These are phyloP conservation scores for Leptarthrus brevirostris DNA, from an alignment of 2,888 invertebrate species.

Conservation along the genomic window DNA sequence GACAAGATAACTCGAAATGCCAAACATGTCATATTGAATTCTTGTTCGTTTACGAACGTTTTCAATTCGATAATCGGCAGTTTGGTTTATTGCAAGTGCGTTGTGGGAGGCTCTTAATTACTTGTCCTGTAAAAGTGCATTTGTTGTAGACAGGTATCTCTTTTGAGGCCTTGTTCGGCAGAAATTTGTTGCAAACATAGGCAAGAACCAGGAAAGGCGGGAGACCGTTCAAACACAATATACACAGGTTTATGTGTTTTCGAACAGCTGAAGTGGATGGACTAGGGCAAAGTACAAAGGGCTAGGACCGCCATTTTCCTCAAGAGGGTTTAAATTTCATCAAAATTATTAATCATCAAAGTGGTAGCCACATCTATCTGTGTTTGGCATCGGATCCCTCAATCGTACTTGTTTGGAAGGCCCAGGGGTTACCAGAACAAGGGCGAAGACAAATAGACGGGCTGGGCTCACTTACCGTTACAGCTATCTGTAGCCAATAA, in stretches of 20 bases:
- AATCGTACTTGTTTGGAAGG: not conserved
- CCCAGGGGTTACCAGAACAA: conserved; percentile 8
- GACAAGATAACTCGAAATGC: no score
- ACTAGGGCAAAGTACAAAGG: conserved; percentile 21
- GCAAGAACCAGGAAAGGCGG: not conserved
- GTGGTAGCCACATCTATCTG: conserved; percentile 36
- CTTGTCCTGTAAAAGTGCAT: conserved; percentile 3
- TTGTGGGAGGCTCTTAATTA: conserved; percentile 4
- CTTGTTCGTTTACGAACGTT: no score
- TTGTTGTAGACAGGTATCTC: conserved; percentile 5
- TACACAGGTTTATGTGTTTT: conserved; percentile 15
- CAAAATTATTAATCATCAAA: conserved; percentile 49
- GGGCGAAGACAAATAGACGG: not conserved
- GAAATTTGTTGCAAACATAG: not conserved
- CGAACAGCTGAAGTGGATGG: conserved; percentile 27
- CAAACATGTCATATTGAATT: no score
- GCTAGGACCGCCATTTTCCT: conserved; percentile 1
- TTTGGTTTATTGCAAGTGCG: no score
- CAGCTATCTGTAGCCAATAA: conserved; percentile 14
- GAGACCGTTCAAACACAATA: not conserved
- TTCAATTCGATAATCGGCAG: no score
- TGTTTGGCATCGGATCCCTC: not conserved
- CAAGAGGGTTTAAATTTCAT: conserved; percentile 44
- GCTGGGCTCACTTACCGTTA: conserved; percentile 29
- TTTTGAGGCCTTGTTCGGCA: conserved; percentile 1